Conservation (phyloP, 2,888 invertebrate genomes). For the Epirrhoe alternata region DNA sequence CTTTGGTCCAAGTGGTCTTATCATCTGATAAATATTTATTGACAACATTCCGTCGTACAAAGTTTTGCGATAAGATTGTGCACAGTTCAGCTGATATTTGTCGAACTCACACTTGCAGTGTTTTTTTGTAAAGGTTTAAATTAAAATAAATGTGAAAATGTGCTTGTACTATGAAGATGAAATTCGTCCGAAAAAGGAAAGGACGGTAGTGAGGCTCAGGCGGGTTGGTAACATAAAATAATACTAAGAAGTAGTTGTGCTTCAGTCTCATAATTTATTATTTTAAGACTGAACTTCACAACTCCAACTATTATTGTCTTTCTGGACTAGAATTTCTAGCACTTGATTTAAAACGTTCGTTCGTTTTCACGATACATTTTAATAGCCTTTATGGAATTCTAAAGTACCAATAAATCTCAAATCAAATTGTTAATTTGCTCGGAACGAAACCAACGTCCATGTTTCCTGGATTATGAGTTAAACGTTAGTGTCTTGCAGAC, state of each 20-base stretch:
- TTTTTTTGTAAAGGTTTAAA: constrained; percentile 16
- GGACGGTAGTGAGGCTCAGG: constrained; percentile 4
- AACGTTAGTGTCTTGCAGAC: constrained; percentile 1
- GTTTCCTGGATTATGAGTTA: constrained; percentile 14
- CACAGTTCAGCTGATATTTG: constrained; percentile 24
- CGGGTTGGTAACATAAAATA: constrained; percentile 20
- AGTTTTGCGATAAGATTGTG: constrained; percentile 30
- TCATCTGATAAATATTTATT: constrained; percentile 44
- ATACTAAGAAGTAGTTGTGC: not conserved
- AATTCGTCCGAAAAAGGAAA: constrained; percentile 26
- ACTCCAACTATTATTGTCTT: constrained; percentile 16
- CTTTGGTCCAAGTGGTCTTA: constrained; percentile 33
- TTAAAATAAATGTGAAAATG: constrained; percentile 21
- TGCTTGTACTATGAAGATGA: constrained; percentile 35
- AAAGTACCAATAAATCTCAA: constrained; percentile 17
- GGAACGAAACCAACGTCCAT: constrained; percentile 4
- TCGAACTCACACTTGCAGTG: constrained; percentile 15
- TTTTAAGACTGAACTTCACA: not conserved
- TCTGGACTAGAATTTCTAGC: not conserved
- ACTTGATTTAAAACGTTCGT: constrained; percentile 10
- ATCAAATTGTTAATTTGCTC: constrained; percentile 27
- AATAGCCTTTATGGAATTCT: constrained; percentile 1
- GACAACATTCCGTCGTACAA: constrained; percentile 33
- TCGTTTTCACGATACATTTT: constrained; percentile 20
- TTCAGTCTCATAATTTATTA: not conserved